These are phyloP conservation scores for Dendropsophus ebraccatus DNA, from an alignment of 2,113 vertebrate species.

Conservation along the genomic window DNA sequence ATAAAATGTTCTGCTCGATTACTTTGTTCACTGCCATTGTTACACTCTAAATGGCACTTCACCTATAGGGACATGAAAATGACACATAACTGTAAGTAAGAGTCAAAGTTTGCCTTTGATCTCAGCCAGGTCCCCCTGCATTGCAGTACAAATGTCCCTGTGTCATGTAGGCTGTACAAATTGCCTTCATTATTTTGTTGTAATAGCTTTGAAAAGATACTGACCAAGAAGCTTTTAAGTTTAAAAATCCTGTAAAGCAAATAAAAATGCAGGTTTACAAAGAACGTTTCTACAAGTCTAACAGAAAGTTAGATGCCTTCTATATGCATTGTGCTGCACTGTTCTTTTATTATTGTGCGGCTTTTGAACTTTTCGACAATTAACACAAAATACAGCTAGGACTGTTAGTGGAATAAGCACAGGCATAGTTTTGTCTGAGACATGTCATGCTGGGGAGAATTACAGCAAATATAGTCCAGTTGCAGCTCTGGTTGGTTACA, in stretches of 20 bases:
- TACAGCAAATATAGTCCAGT: neutral
- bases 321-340: neutral
- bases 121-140: neutral
- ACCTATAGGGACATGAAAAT: neutral
- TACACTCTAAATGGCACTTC: neutral
- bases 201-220: neutral
- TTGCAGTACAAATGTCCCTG: neutral
- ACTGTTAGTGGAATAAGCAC: neutral
- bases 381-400: neutral
- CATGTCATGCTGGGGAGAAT: neutral
- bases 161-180: slow-evolving; percentile 18
- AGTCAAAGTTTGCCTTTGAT: slow-evolving; percentile 15
- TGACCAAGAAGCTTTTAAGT: neutral
- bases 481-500: neutral
- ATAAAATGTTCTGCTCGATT: neutral
- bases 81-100: neutral
- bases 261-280: neutral
- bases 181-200: slow-evolving; percentile 32
- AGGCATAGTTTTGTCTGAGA: neutral
- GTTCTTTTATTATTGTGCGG: neutral
- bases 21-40: slow-evolving; percentile 1
- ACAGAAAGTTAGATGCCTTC: neutral
- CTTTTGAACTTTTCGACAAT: neutral
- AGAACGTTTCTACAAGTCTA: neutral
- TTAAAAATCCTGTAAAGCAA: neutral